These are phyloP conservation scores for Plectrocnemia conspersa DNA, from an alignment of 1,140 invertebrate genomes.

Conservation along the genomic window DNA sequence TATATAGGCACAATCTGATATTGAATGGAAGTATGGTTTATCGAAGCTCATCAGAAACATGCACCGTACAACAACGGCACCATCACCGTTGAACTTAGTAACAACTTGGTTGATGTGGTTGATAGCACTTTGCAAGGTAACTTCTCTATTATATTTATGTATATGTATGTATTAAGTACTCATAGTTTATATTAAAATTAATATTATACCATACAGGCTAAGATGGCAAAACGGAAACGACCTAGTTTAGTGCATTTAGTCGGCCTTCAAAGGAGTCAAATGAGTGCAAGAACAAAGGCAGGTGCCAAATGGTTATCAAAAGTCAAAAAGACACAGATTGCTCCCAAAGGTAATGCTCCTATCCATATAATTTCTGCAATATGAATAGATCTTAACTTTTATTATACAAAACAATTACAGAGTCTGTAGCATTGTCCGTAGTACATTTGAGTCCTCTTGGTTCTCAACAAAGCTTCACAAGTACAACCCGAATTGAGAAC, in stretches of 20 bases:
- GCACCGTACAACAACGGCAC: slow-evolving; percentile 96
- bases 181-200: slow-evolving; percentile 1
- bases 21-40: slow-evolving; percentile 99
- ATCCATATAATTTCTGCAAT: too few species aligned
- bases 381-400: not conserved
- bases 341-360: slow-evolving; percentile 63
- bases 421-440: slow-evolving; percentile 70
- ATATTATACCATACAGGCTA: slow-evolving; percentile 44
- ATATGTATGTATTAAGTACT: not conserved
- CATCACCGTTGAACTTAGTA: slow-evolving; percentile 93
- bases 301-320: slow-evolving; percentile 81
- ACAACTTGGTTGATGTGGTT: slow-evolving; percentile 88
- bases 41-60: slow-evolving; percentile 98
- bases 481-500: slow-evolving; percentile 75
- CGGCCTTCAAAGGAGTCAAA: slow-evolving; percentile 63
- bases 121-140: slow-evolving; percentile 71
- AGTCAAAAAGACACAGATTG: slow-evolving; percentile 76
- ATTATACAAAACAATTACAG: slow-evolving; percentile 43
- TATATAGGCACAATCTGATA: slow-evolving; percentile 95
- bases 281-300: slow-evolving; percentile 75
- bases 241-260: slow-evolving; percentile 78
- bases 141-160: not conserved
- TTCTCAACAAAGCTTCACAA: slow-evolving; percentile 74
- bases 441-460: slow-evolving; percentile 75
- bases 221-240: slow-evolving; percentile 66